Base-by-base conservation (phyloP, 2,113 vertebrate genomes). In the Lipotes vexillifer region DNA sequence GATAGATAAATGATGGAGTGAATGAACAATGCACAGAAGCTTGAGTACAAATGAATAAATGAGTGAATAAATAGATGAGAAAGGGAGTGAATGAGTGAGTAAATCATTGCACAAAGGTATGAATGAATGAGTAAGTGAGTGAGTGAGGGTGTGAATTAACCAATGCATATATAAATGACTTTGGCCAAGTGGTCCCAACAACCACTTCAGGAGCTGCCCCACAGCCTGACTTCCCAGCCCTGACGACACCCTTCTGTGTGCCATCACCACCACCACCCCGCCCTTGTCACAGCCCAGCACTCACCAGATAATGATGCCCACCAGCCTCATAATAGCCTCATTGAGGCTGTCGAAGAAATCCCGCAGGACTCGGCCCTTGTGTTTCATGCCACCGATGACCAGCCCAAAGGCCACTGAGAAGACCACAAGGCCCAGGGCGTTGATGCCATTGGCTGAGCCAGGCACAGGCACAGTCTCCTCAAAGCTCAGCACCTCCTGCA, bases 241-340 rank as follows among this genome's bases (percentile, higher is more conserved):
- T 31, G 2, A 57, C 21, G 63, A 52, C 46, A 44, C n/a, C 38
- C 49, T n/a, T 33, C 25, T 69, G 10, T 4, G 49, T 5, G 10
- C 15, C 72, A 52, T 36, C 55, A 59, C 46, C 21, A 55, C 10
- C 38, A 80, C 61, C 49, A 1, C 38, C 33, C 61, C 13, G 5
- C n/a, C n/a, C 52, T 52, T 6, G 5, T 57, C 80, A 61, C 46
- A 66, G 46, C 84, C 81, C 88, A 17, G 12, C 96, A 98, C 99
- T 99, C 98, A 99, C 99, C 99, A 99, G 98, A 99, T 99, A 97
- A 99, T 99, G 97, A 99, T 98, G 97, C 99, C 98, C 98, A 99
- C 99, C 98, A 99, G 99, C 97, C 99, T 98, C 99, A 99, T 99
- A 98, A 99, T 99, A 97, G 99, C 99, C 98, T 99, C 99, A 95